Percentiles rank a stretch among this genome's conserved stretches.
These are phyloP conservation scores for Pseudomyrmex gracilis DNA, from an alignment of 1,140 invertebrate species.

Conservation along the genomic window DNA sequence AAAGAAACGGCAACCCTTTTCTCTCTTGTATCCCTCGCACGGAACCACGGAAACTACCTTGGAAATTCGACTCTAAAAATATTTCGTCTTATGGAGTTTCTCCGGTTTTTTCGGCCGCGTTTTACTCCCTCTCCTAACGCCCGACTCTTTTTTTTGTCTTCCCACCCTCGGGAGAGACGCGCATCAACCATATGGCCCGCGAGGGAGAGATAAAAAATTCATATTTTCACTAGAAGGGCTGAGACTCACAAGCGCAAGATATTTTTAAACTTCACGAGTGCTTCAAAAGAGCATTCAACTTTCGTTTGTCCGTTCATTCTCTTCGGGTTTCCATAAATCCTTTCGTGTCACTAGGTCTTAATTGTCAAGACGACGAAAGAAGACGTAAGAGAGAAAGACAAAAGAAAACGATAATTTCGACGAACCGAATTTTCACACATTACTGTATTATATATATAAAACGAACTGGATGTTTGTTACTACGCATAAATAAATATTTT, in stretches of 20 bases:
- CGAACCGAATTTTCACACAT: neutral
- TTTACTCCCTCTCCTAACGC: conserved; percentile 28
- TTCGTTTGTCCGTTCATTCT: conserved; percentile 48
- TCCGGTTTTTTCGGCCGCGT: conserved; percentile 49
- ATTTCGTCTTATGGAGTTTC: conserved; percentile 58
- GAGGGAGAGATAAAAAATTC: conserved; percentile 76
- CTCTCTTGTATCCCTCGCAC: conserved; percentile 52
- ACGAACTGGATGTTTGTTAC: neutral
- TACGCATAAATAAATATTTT: too few relatives aligned
- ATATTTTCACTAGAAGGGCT: conserved; percentile 83
- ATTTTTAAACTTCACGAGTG: conserved; percentile 70
- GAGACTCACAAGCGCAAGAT: conserved; percentile 46
- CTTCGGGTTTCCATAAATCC: conserved; percentile 43
- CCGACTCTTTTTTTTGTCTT: conserved; percentile 68
- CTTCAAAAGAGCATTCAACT: conserved; percentile 65
- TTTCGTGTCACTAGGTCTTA: neutral
- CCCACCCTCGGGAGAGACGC: conserved; percentile 61
- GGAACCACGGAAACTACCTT: conserved; percentile 69
- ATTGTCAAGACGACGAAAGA: neutral
- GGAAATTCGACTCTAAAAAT: conserved; percentile 73
- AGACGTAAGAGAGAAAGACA: too few relatives aligned
- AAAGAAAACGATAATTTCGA: neutral
- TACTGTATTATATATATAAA: neutral
- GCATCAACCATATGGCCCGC: conserved; percentile 73
- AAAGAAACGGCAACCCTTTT: conserved; percentile 66